Evolutionary conservation across 2,888 invertebrate species (phyloP), one percentile per base, ranked within the genome.

Genomic region (Sericinus montela): DNA sequence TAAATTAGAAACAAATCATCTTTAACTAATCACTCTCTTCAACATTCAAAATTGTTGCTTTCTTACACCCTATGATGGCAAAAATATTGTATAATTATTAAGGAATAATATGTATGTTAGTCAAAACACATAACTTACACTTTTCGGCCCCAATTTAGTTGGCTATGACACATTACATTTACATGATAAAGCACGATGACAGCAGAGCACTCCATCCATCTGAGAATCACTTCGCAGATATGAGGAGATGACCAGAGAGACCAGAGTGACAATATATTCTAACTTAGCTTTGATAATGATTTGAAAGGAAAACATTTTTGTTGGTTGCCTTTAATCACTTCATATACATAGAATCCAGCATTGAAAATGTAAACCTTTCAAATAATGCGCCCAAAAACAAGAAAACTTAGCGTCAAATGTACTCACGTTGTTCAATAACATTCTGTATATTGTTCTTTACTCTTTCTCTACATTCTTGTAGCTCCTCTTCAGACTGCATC

Each of bases 391-490:
- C 14, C 30, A 32, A 37, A 41, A 11, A 30, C 13, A 36, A 13
- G 34, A 15, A 3, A 50, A 25, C 10, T 45, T 25, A n/a, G 8
- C 9, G 10, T 3, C 38, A 11, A 42, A 45, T 48, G 43, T 63
- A 95, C 98, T 95, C 93, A 98, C 98, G 97, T 91, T 98, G 97
- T 58, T 94, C 92, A 40, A 97, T 91, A 62, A 98, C 93, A 63
- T 91, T 94, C 69, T 95, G 94, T 91, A 98, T 95, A 62, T 95
- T 91, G 55, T 93, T 94, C 70, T 95, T 94, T 80, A 96, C 93
- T 60, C 94, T 91, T 64, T 97, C 96, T 69, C 93, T 95, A 47
- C 96, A 95, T 65, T 94, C 94, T 51, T 93, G 93, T 45, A 98
- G 82, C 72, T 98, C 98, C 57, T 97, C 97, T 75, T 98, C 97